Base-by-base conservation (phyloP, 2,113 vertebrate species). In the Dicerorhinus sumatrensis region DNA sequence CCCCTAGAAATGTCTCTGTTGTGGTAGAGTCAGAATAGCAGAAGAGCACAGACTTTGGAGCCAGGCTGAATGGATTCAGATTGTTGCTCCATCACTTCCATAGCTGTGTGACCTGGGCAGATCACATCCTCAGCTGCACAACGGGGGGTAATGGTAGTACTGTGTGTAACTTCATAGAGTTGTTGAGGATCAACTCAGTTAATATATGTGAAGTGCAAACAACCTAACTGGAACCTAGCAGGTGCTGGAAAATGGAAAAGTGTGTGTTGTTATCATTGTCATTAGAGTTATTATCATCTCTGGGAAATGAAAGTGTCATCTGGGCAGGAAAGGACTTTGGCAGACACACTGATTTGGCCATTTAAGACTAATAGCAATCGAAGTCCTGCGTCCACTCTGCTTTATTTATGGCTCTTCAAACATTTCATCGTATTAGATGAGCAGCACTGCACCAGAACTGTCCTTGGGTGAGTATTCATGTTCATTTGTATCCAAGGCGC, bases 351-450 rank as follows among this genome's bases (percentile, higher is more conserved):
- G 31, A 62, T 60, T 72, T 56, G 8, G 5, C 27, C 39, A 5
- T 46, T 0, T 56, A 75, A 88, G 76, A 97, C 54, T 36, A 46
- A 63, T 9, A 69, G 69, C 63, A 80, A 10, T 14, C 77, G 42
- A 67, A 63, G 62, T 76, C 62, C 27, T 39, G 33, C 4, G 3
- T 46, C 27, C 14, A 12, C 79, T 95, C 77, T 83, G 39, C 82
- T 65, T 80, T 80, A 67, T 73, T 83, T 77, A 8, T n/a, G 70
- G 48, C 51, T 60, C n/a, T 87, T 90, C 29, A 96, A 70, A 87
- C 72, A 54, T 94, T 25, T 77, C 48, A 51, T 77, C 46, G 83
- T 39, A 63, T 11, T 29, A 54, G 31, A 60, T 91, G 51, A 56
- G 69, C 31, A 56, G 2, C 77, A 16, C 92, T 65, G 25, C 18